A percentile compares a stretch with the other conserved stretches of the same genome.
Conservation (phyloP, 2,888 invertebrate species). For the Troides aeacus region DNA sequence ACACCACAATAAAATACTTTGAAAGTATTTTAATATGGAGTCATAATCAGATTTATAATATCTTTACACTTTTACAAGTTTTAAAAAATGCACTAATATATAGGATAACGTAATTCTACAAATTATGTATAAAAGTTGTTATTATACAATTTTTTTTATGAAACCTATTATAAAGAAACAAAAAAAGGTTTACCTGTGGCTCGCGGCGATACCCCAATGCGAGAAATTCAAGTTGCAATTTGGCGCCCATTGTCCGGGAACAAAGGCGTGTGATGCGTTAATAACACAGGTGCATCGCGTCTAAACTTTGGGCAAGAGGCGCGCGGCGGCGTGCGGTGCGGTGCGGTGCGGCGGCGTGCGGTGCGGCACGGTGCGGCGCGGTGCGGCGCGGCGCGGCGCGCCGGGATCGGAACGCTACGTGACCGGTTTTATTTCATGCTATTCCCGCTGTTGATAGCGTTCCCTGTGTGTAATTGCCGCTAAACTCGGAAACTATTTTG, state of each 20-base stretch:
- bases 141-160: too few species aligned
- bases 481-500: constrained; percentile 70
- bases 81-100: too few species aligned
- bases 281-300: constrained; percentile 75
- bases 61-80: too few species aligned
- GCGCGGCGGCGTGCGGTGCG: constrained; percentile 28
- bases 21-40: too few species aligned
- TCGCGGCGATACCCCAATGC: constrained; percentile 55
- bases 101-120: too few species aligned
- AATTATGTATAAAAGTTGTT: too few species aligned
- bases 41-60: too few species aligned
- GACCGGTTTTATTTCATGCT: constrained; percentile 71
- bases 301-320: constrained; percentile 52
- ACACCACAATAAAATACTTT: too few species aligned
- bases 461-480: constrained; percentile 72
- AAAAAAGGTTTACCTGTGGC: constrained; percentile 51
- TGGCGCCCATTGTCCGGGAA: constrained; percentile 73
- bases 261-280: constrained; percentile 74
- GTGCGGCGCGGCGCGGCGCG: constrained; percentile 39
- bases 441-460: constrained; percentile 67
- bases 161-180: neutral
- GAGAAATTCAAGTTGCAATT: constrained; percentile 76
- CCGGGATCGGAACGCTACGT: constrained; percentile 57
- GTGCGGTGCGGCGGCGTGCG: constrained; percentile 35
- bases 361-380: constrained; percentile 37